Conservation (phyloP, 2,888 invertebrate genomes). For the Nymphalis c-album region DNA sequence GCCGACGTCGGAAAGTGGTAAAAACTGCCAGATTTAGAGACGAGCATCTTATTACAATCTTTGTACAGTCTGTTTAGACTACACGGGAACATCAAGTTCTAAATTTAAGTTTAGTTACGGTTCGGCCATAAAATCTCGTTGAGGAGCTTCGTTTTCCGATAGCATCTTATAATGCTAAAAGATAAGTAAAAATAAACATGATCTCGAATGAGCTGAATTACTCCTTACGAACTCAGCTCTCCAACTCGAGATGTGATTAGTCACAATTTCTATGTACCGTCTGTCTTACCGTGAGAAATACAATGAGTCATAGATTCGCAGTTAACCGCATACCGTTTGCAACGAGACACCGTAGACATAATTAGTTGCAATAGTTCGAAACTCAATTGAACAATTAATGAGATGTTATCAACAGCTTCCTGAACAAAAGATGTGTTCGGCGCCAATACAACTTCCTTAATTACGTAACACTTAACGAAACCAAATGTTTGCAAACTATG, state of each 20-base stretch:
- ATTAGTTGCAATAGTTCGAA: conserved; percentile 32
- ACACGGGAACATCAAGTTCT: conserved; percentile 23
- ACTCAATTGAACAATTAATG: conserved; percentile 33
- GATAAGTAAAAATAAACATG: conserved; percentile 25
- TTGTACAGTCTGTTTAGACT: conserved; percentile 27
- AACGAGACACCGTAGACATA: conserved; percentile 35
- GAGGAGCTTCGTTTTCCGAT: conserved; percentile 10
- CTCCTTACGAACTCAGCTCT: conserved; percentile 33
- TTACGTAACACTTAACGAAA: conserved; percentile 33
- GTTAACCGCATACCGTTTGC: conserved; percentile 39
- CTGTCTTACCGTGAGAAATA: conserved; percentile 52
- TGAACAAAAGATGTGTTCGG: conserved; percentile 30
- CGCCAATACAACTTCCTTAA: conserved; percentile 36
- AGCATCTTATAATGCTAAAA: conserved; percentile 9
- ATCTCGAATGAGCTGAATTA: conserved; percentile 38
- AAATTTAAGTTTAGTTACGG: conserved; percentile 26
- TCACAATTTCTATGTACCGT: conserved; percentile 62
- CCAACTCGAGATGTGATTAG: conserved; percentile 54
- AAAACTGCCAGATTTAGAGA: conserved; percentile 48
- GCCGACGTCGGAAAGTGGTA: conserved; percentile 43
- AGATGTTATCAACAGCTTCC: conserved; percentile 37
- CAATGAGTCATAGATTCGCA: conserved; percentile 64
- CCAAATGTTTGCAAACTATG: conserved; percentile 39
- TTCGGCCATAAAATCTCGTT: conserved; percentile 23
- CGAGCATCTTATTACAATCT: conserved; percentile 43